phyloP scores from a whole-genome alignment of 2,113 vertebrate species.

The Thinocorus orbignyianus region DNA sequence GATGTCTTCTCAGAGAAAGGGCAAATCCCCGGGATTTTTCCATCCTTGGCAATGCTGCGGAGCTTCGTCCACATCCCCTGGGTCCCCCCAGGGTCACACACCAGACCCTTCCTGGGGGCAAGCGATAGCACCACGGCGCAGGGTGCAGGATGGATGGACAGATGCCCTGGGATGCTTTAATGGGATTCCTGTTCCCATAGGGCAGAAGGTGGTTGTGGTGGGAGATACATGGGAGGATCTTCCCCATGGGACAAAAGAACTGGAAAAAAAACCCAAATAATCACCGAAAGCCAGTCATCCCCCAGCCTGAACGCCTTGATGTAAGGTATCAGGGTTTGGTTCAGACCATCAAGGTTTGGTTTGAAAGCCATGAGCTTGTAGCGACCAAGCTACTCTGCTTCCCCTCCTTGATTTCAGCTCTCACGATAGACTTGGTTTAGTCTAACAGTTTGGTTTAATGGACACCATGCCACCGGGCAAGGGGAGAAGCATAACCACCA shows the following conservation, averaged over 20 bases:
- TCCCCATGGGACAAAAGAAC: background rate
- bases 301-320: background rate
- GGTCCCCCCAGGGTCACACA: no score
- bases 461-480: background rate
- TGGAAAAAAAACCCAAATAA: background rate
- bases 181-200: background rate
- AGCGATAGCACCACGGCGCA: background rate
- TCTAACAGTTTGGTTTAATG: background rate
- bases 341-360: background rate
- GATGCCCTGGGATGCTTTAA: background rate
- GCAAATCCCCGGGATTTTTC: conserved; percentile 51
- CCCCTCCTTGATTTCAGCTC: background rate
- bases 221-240: background rate
- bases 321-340: background rate
- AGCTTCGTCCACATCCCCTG: background rate
- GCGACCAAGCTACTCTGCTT: background rate
- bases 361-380: background rate
- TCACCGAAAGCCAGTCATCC: background rate
- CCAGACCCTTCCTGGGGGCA: fast-evolving
- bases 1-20: conserved; percentile 54
- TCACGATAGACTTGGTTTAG: background rate
- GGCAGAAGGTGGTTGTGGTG: background rate
- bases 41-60: background rate
- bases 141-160: background rate
- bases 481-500: background rate